A percentile compares a stretch with the other conserved stretches of the same genome.
Evolutionary conservation across 2,113 vertebrate species (phyloP).

Genomic region (Vireo altiloquus): DNA sequence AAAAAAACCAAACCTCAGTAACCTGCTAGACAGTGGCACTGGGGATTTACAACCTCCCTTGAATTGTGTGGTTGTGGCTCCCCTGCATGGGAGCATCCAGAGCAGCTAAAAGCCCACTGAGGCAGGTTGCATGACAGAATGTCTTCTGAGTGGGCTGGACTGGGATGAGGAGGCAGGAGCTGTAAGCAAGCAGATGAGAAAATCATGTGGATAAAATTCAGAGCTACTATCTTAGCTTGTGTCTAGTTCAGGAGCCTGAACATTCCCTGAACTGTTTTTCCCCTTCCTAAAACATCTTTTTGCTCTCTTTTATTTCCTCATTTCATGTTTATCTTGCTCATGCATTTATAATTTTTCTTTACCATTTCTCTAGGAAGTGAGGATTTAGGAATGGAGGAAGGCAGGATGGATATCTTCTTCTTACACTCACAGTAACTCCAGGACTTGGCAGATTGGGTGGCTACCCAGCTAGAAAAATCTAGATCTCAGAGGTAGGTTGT

Average conservation of each 20-base stretch:
- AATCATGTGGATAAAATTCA: not conserved
- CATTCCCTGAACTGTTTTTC: not conserved
- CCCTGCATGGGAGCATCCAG: not conserved
- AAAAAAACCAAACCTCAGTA: not conserved
- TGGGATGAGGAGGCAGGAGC: not conserved
- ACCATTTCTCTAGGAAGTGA: not conserved
- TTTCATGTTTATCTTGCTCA: not conserved
- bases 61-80: not conserved
- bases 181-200: not conserved
- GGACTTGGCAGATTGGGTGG: not conserved
- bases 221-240: not conserved
- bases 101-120: not conserved
- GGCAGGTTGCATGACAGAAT: fast-evolving
- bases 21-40: not conserved
- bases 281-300: not conserved
- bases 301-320: not conserved
- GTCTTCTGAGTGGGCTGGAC: not conserved
- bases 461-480: not conserved
- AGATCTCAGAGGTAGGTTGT: not conserved
- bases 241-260: not conserved
- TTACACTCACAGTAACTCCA: not conserved
- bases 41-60: not conserved
- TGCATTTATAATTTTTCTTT: not conserved
- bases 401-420: not conserved
- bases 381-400: not conserved